These are phyloP conservation scores for Myotis brandtii DNA, from an alignment of 2,113 vertebrate species.

Conservation along the genomic window DNA sequence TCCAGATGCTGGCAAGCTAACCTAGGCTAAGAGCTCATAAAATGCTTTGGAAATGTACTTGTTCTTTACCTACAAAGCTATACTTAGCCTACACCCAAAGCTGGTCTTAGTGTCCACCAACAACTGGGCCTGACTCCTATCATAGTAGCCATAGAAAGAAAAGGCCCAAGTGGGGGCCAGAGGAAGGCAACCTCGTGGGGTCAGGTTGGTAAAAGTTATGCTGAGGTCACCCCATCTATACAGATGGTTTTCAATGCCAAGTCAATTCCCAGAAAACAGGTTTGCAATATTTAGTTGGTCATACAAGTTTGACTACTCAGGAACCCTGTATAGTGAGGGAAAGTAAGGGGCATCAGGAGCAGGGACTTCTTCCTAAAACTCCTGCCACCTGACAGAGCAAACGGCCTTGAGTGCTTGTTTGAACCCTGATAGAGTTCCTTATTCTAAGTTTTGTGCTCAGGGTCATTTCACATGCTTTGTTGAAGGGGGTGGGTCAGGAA, in stretches of 20 bases:
- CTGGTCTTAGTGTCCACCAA: background rate
- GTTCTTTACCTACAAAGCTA: background rate
- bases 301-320: background rate
- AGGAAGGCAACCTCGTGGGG: background rate
- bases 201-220: slow-evolving; percentile 1
- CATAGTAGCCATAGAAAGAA: slow-evolving; percentile 5
- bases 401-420: background rate
- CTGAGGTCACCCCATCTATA: background rate
- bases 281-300: background rate
- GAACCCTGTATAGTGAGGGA: background rate
- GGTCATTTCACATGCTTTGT: slow-evolving; percentile 43
- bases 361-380: slow-evolving; percentile 17
- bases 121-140: background rate
- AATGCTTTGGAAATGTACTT: slow-evolving; percentile 18
- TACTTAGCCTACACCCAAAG: background rate
- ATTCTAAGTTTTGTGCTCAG: slow-evolving; percentile 32
- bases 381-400: background rate
- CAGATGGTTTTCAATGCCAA: slow-evolving; percentile 21
- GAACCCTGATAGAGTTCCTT: background rate
- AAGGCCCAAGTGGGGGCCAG: background rate
- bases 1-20: background rate
- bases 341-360: background rate
- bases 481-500: background rate
- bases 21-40: slow-evolving; percentile 9
- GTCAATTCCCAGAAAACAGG: background rate